A percentile compares a stretch with the other conserved stretches of the same genome.
These are phyloP conservation scores for Tachina grossa DNA, from an alignment of 2,888 invertebrate species.

Conservation along the genomic window DNA sequence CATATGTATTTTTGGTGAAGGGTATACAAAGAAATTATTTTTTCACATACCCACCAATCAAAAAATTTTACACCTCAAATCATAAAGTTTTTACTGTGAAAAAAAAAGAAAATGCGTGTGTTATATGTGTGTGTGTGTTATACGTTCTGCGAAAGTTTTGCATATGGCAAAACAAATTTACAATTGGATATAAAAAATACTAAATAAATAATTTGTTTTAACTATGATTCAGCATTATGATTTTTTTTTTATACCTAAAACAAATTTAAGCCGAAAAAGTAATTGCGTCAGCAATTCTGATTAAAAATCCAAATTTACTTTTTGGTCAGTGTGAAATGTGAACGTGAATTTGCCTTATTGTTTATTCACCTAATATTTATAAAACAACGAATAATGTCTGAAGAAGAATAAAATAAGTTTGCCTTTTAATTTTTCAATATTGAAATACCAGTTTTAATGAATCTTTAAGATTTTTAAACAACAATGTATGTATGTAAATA, in stretches of 20 bases:
- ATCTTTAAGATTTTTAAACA: slow-evolving; percentile 35
- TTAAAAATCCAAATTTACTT: slow-evolving; percentile 19
- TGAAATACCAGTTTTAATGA: slow-evolving; percentile 34
- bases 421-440: not conserved
- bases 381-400: slow-evolving; percentile 6
- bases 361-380: slow-evolving; percentile 28
- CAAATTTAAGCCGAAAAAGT: not conserved
- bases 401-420: slow-evolving; percentile 12
- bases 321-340: not conserved
- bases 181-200: slow-evolving; percentile 13
- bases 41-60: not conserved
- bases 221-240: slow-evolving; percentile 37
- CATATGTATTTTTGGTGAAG: too few species aligned
- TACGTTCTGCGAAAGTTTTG: not conserved
- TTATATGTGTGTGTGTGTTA: not conserved
- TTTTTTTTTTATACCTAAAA: not conserved
- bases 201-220: slow-evolving; percentile 15
- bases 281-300: slow-evolving; percentile 42
- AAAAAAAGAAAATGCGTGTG: not conserved
- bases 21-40: not conserved
- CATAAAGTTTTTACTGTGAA: not conserved
- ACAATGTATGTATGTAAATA: not conserved
- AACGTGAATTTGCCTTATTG: not conserved
- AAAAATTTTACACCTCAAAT: not conserved
- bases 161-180: slow-evolving; percentile 25